phyloP scores from a whole-genome alignment of 2,113 vertebrate species.

The Archilochus colubris region DNA sequence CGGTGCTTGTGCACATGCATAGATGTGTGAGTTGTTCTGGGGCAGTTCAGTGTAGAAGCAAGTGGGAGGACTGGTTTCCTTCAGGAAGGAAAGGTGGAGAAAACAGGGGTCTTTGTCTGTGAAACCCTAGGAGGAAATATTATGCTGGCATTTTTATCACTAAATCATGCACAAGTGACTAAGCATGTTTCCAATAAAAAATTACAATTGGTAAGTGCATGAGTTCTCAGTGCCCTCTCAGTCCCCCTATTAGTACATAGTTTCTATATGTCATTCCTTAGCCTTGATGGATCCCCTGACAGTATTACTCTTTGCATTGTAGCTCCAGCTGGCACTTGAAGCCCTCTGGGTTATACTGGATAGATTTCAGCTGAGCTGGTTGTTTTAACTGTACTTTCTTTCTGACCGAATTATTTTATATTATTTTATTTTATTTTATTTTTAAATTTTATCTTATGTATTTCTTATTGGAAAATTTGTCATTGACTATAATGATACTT shows the following conservation, averaged over 20 bases:
- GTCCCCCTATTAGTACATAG: conserved; percentile 3
- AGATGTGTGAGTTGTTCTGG: accelerated
- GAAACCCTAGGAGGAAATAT: background rate
- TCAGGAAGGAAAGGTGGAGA: background rate
- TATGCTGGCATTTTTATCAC: background rate
- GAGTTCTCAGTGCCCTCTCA: background rate
- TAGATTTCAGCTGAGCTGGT: conserved; percentile 35
- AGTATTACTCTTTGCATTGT: conserved; percentile 3
- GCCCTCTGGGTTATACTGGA: background rate
- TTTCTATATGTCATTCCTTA: conserved; percentile 22
- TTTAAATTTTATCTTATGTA: no score
- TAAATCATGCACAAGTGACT: background rate
- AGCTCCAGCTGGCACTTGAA: conserved; percentile 22
- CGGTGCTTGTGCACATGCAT: background rate
- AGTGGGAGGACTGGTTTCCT: background rate
- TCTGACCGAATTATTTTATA: background rate
- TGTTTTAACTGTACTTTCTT: conserved; percentile 2
- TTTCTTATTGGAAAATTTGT: conserved; percentile 30
- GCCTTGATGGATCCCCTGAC: background rate
- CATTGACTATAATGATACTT: conserved; percentile 7
- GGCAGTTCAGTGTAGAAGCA: background rate
- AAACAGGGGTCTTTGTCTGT: background rate
- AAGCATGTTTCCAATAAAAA: background rate
- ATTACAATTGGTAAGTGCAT: background rate
- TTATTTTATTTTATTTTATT: background rate